Percentiles rank a stretch among this genome's conserved stretches.
Evolutionary conservation across 2,888 invertebrate genomes (phyloP).

Genomic region (Clistopyga incitator): DNA sequence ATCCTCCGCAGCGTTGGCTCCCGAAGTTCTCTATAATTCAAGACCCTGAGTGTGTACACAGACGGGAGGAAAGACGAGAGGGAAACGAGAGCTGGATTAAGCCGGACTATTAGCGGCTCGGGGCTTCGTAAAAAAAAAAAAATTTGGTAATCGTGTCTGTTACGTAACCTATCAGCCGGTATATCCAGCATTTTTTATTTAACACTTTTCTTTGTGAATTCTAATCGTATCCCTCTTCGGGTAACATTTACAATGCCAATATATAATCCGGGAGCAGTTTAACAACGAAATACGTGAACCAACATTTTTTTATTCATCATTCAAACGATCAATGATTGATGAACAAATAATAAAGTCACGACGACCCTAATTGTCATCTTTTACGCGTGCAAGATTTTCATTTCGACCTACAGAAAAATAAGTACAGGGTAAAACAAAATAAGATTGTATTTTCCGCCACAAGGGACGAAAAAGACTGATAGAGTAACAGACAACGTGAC

Average conservation of each 20-base stretch:
- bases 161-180: background rate
- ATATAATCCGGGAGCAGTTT: no score
- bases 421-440: background rate
- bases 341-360: no score
- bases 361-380: background rate
- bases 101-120: background rate
- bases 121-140: background rate
- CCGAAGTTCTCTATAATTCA: constrained; percentile 26
- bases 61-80: background rate
- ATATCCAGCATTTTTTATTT: no score
- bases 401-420: background rate
- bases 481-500: background rate
- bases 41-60: constrained; percentile 21
- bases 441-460: background rate
- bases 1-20: constrained; percentile 37
- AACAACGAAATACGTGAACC: no score
- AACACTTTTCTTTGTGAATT: no score
- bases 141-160: background rate
- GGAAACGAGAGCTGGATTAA: background rate
- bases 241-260: no score
- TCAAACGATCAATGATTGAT: no score
- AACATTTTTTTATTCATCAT: no score
- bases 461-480: background rate
- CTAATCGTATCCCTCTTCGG: no score
- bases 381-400: background rate